Conservation (phyloP, 1,140 invertebrate species). For the Tetraneura akinire region DNA sequence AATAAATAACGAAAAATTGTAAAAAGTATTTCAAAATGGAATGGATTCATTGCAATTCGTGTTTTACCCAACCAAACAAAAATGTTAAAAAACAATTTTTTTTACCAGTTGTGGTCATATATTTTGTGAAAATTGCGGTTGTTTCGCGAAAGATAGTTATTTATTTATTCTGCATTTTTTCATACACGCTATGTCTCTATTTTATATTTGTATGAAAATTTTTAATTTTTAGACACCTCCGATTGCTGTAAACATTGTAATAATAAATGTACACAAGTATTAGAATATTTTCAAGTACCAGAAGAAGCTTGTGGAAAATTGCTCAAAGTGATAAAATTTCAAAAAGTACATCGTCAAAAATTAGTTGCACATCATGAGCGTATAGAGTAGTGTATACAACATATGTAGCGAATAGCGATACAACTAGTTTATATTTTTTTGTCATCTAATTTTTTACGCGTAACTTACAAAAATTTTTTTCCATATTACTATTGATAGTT, state of each 20-base stretch:
- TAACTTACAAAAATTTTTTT: neutral
- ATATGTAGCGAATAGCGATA: too few relatives aligned
- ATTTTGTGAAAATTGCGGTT: constrained; percentile 19
- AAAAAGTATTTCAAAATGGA: constrained; percentile 1
- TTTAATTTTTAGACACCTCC: neutral
- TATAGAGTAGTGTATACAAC: neutral
- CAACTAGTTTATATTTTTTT: neutral
- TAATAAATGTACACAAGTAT: constrained; percentile 16
- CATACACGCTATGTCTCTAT: too few relatives aligned
- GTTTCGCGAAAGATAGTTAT: constrained; percentile 3
- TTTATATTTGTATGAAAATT: neutral
- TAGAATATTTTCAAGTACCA: constrained; percentile 28
- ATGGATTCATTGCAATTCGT: constrained; percentile 41
- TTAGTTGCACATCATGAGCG: neutral
- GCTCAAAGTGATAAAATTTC: constrained; percentile 18
- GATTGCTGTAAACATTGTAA: constrained; percentile 21
- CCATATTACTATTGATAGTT: neutral
- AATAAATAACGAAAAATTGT: too few relatives aligned
- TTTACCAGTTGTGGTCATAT: constrained; percentile 34
- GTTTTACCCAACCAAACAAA: constrained; percentile 7
- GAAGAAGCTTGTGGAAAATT: neutral
- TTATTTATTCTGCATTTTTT: too few relatives aligned
- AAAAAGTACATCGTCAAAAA: constrained; percentile 22
- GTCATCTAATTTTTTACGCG: neutral
- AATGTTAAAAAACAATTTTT: neutral